Conservation (phyloP, 92 coral and sea anemone species). For the Epizoanthus fatuus region DNA sequence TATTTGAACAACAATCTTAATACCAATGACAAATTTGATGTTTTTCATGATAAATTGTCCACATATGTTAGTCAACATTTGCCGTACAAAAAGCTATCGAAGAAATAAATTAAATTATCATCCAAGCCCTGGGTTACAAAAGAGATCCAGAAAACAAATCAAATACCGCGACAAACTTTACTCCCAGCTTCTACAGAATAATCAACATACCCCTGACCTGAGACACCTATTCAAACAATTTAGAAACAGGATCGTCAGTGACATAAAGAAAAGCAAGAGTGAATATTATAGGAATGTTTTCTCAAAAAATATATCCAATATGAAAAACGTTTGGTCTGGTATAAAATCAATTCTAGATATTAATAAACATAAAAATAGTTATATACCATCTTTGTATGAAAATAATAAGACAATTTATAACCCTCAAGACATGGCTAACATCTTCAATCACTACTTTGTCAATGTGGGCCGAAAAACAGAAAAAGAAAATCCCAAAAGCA, state of each 20-base stretch:
- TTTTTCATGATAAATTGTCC: not conserved
- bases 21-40: not conserved
- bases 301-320: slow-evolving; percentile 30
- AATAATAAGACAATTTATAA: slow-evolving; percentile 36
- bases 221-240: slow-evolving; percentile 31
- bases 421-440: slow-evolving; percentile 38
- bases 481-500: slow-evolving; percentile 16
- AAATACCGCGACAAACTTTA: slow-evolving; percentile 37
- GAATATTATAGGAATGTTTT: slow-evolving; percentile 8
- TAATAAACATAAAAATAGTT: slow-evolving; percentile 30
- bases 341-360: slow-evolving; percentile 18
- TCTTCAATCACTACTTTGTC: slow-evolving; percentile 9
- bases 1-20: not conserved
- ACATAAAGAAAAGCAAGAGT: slow-evolving; percentile 20
- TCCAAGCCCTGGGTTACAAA: slow-evolving; percentile 1
- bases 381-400: slow-evolving; percentile 18
- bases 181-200: slow-evolving; percentile 32
- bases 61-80: not conserved
- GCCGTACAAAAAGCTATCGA: slow-evolving; percentile 8
- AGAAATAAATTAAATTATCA: not conserved
- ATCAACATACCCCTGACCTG: slow-evolving; percentile 15
- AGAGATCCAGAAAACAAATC: slow-evolving; percentile 8
- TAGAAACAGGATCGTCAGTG: slow-evolving; percentile 30
- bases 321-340: slow-evolving; percentile 39
- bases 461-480: slow-evolving; percentile 20